These are phyloP conservation scores for Arbacia lixula DNA, from an alignment of 53 echinoderm and acorn worm species.

Conservation along the genomic window DNA sequence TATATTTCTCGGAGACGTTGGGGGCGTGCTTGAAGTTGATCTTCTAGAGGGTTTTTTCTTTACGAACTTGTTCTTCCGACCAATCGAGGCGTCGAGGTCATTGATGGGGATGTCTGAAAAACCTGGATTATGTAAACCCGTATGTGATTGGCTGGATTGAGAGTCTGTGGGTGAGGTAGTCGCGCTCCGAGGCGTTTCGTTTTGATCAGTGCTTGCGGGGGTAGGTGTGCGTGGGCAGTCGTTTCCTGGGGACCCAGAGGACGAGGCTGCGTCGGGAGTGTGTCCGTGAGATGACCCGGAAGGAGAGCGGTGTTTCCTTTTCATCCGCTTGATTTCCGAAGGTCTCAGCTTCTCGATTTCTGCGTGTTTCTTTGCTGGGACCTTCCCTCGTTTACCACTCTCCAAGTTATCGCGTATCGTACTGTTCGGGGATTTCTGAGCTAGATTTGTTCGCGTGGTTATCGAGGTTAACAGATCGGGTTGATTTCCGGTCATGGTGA, in stretches of 20 bases:
- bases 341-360: slow-evolving; percentile 41
- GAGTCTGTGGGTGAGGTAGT: slow-evolving; percentile 3
- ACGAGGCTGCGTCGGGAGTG: background rate
- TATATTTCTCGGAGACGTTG: slow-evolving; percentile 16
- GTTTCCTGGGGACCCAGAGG: background rate
- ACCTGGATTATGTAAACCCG: background rate
- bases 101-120: slow-evolving; percentile 13
- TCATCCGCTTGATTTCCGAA: slow-evolving; percentile 11
- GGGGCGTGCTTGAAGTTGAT: background rate
- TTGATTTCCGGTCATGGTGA: slow-evolving; percentile 10
- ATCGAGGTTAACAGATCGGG: slow-evolving; percentile 36
- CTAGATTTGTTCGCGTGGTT: background rate
- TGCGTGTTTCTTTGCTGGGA: slow-evolving; percentile 27
- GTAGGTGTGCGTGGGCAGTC: background rate
- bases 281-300: background rate
- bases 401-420: slow-evolving; percentile 63
- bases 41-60: slow-evolving; percentile 16
- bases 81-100: slow-evolving; percentile 36
- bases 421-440: slow-evolving; percentile 52
- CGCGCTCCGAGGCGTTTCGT: slow-evolving; percentile 31
- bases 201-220: slow-evolving; percentile 9
- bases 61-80: slow-evolving; percentile 32
- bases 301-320: slow-evolving; percentile 1
- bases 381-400: background rate
- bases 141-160: background rate